phyloP scores from a whole-genome alignment of 64 coral and sea anemone species.

The Anthopleura sola region DNA sequence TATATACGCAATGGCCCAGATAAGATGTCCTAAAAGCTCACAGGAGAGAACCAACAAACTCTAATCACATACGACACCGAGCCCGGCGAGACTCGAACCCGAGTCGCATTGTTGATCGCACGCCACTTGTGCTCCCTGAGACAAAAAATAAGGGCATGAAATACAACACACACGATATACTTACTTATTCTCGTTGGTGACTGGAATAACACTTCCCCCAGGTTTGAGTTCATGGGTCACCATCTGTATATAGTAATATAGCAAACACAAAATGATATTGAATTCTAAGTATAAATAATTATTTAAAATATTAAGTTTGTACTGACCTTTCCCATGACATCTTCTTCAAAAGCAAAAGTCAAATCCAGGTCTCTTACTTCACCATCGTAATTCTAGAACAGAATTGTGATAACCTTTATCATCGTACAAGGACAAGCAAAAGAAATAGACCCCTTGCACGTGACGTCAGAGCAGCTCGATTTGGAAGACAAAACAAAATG shows the following conservation, averaged over 20 bases:
- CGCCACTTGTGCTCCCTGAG: no score
- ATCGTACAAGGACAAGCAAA: neutral
- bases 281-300: neutral
- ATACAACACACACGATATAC: neutral
- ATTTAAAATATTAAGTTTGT: neutral
- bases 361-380: constrained; percentile 88
- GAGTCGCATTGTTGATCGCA: no score
- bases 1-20: no score
- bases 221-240: constrained; percentile 92
- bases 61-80: no score
- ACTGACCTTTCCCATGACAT: constrained; percentile 90
- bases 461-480: no score
- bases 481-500: no score
- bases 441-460: no score
- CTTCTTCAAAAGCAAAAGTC: constrained; percentile 93
- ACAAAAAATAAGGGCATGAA: no score
- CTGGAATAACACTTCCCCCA: constrained; percentile 66
- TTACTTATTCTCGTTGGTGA: constrained; percentile 93
- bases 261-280: neutral
- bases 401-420: neutral
- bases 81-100: no score
- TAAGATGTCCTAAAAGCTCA: no score
- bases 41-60: no score
- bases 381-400: constrained; percentile 77
- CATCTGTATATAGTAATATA: constrained; percentile 37